Base-by-base conservation (phyloP, 1,140 invertebrate genomes). In the Neodiprion lecontei region DNA sequence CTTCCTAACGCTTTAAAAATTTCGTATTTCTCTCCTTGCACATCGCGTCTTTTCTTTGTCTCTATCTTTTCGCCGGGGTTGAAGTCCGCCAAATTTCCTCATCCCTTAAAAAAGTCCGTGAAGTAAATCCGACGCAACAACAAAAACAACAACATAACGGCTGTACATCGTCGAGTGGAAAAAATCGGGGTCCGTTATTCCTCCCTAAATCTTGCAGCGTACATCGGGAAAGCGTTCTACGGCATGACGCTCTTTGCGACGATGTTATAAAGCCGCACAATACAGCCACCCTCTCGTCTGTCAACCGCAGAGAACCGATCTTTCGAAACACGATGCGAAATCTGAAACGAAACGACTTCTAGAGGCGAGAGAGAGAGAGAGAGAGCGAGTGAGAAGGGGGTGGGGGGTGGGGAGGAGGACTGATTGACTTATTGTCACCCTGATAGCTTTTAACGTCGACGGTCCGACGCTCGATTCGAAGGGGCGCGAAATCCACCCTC, bases 1-100 rank as follows among this genome's bases (percentile, higher is more conserved):
- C 17, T 21, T 21, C 17, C 17, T 21, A 21, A 21, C 17, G 17
- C 17, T 21, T 21, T 21, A 21, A 21, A 21, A 21, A 21, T 21
- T 21, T 21, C 17, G 17, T 21, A 21, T 10, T 28, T 23, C 70
- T 61, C 49, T 72, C 70, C 21, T 72, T 72, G 12, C 7, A n/a
- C 72, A 48, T 48, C 23, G 49, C 69, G 68, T 47, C 61, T 47
- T 8, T 68, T 9, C 74, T 69, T 49, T 23, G 48, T 74, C 72
- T 74, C 49, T 74, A 67, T 17, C 70, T 23, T 48, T 7, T 48
- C 69, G 50, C 48, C 49, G 72, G 12, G 47, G 14, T n/a, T 61
- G 53, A 61, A n/a, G 1, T 61, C 53, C 53, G 10, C 10, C 53
- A 61, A 11, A n/a, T 11, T 61, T 61, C 17, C 17, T 21, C 17